Evolutionary conservation across 2,113 vertebrate genomes (phyloP).

Genomic region (Ornithorhynchus anatinus): DNA sequence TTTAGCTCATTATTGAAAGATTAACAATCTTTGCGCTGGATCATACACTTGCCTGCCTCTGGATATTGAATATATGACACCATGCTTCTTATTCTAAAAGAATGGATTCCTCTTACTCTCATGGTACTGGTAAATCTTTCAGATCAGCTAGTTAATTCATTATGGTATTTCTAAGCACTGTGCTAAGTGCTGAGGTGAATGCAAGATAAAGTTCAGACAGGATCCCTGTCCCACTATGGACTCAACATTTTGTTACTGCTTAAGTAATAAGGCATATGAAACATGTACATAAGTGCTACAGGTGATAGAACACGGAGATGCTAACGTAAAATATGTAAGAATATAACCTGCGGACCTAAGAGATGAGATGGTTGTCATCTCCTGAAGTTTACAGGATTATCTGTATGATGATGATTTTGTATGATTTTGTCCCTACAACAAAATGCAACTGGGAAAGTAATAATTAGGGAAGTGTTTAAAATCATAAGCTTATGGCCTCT

Average conservation of each 20-base stretch:
- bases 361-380: constrained; percentile 20
- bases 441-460: neutral
- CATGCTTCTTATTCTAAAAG: no score
- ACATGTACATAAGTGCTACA: no score
- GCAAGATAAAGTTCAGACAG: no score
- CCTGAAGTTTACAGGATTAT: neutral
- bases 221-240: no score
- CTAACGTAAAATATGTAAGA: no score
- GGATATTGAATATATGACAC: neutral
- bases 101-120: neutral
- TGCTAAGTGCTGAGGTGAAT: no score
- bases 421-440: neutral
- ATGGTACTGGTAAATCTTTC: neutral
- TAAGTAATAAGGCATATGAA: no score
- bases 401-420: neutral
- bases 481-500: neutral
- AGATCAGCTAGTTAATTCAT: no score
- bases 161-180: no score
- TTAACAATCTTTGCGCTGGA: neutral
- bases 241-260: no score
- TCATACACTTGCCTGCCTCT: neutral
- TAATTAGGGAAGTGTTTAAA: constrained; percentile 35
- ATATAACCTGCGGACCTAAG: no score
- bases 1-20: neutral
- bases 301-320: no score